phyloP scores from a whole-genome alignment of 2,888 invertebrate species.

The Escarpia spicata region DNA sequence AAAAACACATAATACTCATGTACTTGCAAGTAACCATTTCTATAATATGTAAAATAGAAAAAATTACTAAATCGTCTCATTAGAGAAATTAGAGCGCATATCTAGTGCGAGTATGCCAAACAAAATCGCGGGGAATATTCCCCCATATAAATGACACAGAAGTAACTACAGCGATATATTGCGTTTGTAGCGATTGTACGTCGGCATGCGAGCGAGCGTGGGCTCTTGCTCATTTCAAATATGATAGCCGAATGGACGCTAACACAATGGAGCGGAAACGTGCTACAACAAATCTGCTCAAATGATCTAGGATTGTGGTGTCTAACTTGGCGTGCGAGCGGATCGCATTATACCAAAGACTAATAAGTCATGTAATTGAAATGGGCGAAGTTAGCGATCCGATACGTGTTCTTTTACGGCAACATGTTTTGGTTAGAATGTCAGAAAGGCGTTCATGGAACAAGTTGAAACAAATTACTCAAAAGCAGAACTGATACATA shows the following conservation, averaged over 20 bases:
- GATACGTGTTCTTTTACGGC: neutral
- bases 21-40: too few relatives aligned
- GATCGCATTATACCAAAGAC: neutral
- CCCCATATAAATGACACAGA: neutral
- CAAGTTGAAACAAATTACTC: neutral
- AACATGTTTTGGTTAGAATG: neutral
- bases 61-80: too few relatives aligned
- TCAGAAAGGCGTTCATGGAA: neutral
- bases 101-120: neutral
- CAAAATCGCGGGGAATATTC: neutral
- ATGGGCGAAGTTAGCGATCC: neutral
- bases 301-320: neutral
- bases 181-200: neutral
- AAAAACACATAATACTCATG: too few relatives aligned
- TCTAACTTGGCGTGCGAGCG: neutral
- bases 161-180: neutral
- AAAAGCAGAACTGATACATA: neutral
- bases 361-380: neutral
- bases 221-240: neutral
- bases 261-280: neutral
- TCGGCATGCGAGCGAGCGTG: neutral
- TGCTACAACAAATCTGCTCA: neutral
- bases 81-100: too few relatives aligned
- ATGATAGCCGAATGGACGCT: neutral
- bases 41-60: too few relatives aligned